These are phyloP conservation scores for Pipa parva DNA, from an alignment of 2,113 vertebrate species.

Conservation along the genomic window DNA sequence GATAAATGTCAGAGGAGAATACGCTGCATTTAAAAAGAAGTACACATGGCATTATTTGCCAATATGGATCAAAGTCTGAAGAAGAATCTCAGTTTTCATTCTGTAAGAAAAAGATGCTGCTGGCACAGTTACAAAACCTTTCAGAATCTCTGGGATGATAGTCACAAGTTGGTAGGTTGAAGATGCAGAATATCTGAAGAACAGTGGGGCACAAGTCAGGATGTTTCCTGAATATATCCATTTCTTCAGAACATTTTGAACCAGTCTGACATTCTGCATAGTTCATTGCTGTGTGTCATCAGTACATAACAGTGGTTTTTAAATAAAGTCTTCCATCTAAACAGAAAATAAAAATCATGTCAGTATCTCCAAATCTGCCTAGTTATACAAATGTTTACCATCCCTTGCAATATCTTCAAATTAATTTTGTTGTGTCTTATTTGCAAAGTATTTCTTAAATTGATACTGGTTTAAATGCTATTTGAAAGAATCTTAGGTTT, in stretches of 20 bases:
- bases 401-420: too few relatives aligned
- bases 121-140: slow-evolving; percentile 77
- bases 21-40: slow-evolving; percentile 55
- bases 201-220: slow-evolving; percentile 62
- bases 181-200: slow-evolving; percentile 58
- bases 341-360: slow-evolving; percentile 68
- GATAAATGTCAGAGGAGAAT: slow-evolving; percentile 60
- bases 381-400: too few relatives aligned
- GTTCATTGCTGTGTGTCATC: slow-evolving; percentile 69
- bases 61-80: slow-evolving; percentile 59
- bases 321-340: slow-evolving; percentile 98
- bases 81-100: slow-evolving; percentile 56
- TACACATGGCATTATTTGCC: slow-evolving; percentile 55
- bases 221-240: slow-evolving; percentile 51
- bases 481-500: too few relatives aligned
- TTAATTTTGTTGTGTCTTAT: too few relatives aligned
- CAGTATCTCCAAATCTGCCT: too few relatives aligned
- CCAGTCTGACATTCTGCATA: slow-evolving; percentile 51
- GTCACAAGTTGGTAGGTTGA: slow-evolving; percentile 45
- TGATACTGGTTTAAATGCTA: too few relatives aligned
- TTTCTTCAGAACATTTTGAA: slow-evolving; percentile 57
- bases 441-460: too few relatives aligned
- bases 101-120: slow-evolving; percentile 60
- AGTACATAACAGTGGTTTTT: slow-evolving; percentile 99
- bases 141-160: slow-evolving; percentile 56